Percentiles rank a stretch among this genome's conserved stretches.
Conservation (phyloP, 2,888 invertebrate genomes). For the Deroplatys truncata region DNA sequence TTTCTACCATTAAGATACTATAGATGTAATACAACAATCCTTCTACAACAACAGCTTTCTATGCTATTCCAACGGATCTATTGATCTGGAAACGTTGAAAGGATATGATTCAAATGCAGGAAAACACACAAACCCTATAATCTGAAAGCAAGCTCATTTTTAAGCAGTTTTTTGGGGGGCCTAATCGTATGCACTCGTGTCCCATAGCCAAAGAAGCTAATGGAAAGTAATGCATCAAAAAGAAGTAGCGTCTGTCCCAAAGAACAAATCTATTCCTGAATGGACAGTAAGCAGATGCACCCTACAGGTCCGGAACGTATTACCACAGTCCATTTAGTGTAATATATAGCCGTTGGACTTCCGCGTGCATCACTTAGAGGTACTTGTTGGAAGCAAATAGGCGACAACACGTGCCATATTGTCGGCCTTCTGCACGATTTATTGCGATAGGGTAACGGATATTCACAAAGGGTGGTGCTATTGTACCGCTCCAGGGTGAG, state of each 20-base stretch:
- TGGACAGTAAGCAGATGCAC: background rate
- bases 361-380: background rate
- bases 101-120: background rate
- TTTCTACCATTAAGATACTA: too few relatives aligned
- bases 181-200: background rate
- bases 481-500: background rate
- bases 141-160: background rate
- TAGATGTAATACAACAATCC: too few relatives aligned
- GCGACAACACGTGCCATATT: background rate
- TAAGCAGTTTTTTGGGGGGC: background rate
- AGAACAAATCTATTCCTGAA: background rate
- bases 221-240: background rate
- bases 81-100: too few relatives aligned
- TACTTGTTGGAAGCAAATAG: background rate
- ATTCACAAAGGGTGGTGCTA: background rate
- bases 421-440: background rate
- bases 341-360: background rate
- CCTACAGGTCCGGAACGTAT: background rate
- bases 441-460: background rate
- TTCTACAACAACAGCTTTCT: too few relatives aligned
- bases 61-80: too few relatives aligned
- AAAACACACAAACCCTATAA: background rate
- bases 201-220: background rate
- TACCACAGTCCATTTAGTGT: conserved; percentile 1
- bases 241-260: background rate